Evolutionary conservation across 2,797 vertebrate genomes (phyloP).

Genomic region (Sparus aurata): DNA sequence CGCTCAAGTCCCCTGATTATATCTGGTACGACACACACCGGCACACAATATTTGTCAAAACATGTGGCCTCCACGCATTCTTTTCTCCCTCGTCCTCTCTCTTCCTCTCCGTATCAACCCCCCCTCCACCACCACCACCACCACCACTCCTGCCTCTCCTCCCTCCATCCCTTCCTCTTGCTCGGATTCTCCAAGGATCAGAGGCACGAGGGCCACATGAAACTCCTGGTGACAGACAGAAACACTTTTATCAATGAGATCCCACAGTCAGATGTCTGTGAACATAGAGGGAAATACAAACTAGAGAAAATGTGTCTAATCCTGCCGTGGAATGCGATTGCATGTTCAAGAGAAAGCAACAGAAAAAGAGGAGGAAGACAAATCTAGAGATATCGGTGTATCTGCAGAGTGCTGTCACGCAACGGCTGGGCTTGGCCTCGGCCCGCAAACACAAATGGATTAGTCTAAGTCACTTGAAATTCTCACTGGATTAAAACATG

Average conservation of each 20-base stretch:
- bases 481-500: constrained; percentile 70
- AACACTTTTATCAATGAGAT: constrained; percentile 74
- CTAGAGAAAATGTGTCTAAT: constrained; percentile 65
- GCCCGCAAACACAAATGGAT: constrained; percentile 67
- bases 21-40: constrained; percentile 70
- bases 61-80: constrained; percentile 62
- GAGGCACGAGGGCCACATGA: constrained; percentile 45
- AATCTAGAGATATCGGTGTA: constrained; percentile 52
- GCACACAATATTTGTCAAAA: constrained; percentile 73
- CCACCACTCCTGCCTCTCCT: background rate
- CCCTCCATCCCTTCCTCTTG: background rate
- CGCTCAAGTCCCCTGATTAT: constrained; percentile 66
- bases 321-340: constrained; percentile 49
- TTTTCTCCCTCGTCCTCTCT: constrained; percentile 31
- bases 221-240: constrained; percentile 71
- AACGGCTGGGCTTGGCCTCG: constrained; percentile 44
- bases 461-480: constrained; percentile 60
- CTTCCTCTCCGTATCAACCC: constrained; percentile 18
- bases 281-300: constrained; percentile 51
- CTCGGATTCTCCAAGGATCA: constrained; percentile 48
- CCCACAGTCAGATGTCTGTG: constrained; percentile 74
- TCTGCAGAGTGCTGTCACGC: constrained; percentile 72
- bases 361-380: constrained; percentile 26
- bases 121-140: background rate
- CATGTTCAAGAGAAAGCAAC: constrained; percentile 28